Evolutionary conservation across 2,888 invertebrate species (phyloP), one percentile per base, ranked within the genome.

Genomic region (Hirtodrosophila confusa): DNA sequence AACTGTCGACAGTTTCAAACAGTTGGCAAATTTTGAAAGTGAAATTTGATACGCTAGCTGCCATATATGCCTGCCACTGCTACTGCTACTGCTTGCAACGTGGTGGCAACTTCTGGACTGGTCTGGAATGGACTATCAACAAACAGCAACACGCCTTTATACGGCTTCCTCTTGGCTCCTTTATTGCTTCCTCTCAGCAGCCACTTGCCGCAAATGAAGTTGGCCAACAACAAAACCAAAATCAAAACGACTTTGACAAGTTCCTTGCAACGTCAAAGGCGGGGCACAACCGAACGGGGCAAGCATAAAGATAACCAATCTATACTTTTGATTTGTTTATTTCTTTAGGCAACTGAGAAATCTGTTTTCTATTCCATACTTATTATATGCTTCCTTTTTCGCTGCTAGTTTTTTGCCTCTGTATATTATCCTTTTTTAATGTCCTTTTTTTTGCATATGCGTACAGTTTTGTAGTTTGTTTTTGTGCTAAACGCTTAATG

Each of bases 21-120:
- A 78, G 78, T 82, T 78, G 78, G 76, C 58, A 66, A 78, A 70
- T 78, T 82, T 78, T 66, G 78, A 78, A 78, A 78, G 78, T 78
- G 78, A 78, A 82, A 78, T 64, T 66, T 43, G 63, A 78, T 78
- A 78, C 75, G 35, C 54, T 17, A 67, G 66, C 66, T 57, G 70
- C 48, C 76, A 72, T 61, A 71, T 47, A 45, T 39, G 37, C 17
- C 24, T 43, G 51, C 48, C 48, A 39, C 50, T 47, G 37, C 41
- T 27, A 6, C 6, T 27, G 27, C 27, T 27, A 17, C 17, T 27
- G 27, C 27, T 51, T 72, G 54, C 78, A 55, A 43, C 62, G 69
- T 60, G 62, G 58, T 60, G 44, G 78, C 78, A 73, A 58, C 71
- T 60, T 75, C 61, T 57, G 23, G 4, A 37, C 48, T 44, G 44